These are phyloP conservation scores for Triplophysa tibetana DNA, from an alignment of 2,113 vertebrate genomes.

Conservation along the genomic window DNA sequence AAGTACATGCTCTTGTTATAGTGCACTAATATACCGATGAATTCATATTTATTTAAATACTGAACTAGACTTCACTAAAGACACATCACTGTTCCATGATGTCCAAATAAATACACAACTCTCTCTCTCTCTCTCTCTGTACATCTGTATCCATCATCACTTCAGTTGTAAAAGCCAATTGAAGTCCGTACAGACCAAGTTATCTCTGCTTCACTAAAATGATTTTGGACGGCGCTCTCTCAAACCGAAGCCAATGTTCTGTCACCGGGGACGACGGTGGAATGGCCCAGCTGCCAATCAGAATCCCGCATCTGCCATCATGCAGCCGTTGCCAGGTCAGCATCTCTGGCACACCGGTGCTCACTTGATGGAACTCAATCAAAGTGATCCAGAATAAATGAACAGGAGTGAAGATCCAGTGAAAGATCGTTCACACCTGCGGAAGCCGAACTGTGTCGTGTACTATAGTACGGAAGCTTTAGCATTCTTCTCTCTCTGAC, in stretches of 20 bases:
- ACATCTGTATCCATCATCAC: not conserved
- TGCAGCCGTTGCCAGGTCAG: not conserved
- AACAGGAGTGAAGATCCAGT: constrained; percentile 23
- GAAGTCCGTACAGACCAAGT: constrained; percentile 7
- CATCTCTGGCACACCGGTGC: constrained; percentile 5
- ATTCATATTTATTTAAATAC: not conserved
- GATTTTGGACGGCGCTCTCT: not conserved
- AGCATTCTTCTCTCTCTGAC: not conserved
- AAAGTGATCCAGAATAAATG: constrained; percentile 47
- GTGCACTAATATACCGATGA: not conserved
- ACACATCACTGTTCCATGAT: not conserved
- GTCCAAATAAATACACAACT: not conserved
- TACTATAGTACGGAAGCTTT: no score
- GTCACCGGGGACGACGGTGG: constrained; percentile 11
- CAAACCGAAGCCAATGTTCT: constrained; percentile 29
- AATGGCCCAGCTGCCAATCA: constrained; percentile 32
- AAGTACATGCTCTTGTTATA: not conserved
- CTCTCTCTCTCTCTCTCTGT: not conserved
- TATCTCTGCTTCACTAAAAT: constrained; percentile 28
- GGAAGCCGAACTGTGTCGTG: not conserved
- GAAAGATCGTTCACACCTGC: constrained; percentile 23
- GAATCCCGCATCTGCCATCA: constrained; percentile 38
- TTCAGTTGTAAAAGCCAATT: not conserved
- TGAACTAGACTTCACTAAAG: no score
- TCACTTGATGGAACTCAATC: constrained; percentile 48